Evolutionary conservation across 2,113 vertebrate species (phyloP).

Genomic region (Menidia beryllina): DNA sequence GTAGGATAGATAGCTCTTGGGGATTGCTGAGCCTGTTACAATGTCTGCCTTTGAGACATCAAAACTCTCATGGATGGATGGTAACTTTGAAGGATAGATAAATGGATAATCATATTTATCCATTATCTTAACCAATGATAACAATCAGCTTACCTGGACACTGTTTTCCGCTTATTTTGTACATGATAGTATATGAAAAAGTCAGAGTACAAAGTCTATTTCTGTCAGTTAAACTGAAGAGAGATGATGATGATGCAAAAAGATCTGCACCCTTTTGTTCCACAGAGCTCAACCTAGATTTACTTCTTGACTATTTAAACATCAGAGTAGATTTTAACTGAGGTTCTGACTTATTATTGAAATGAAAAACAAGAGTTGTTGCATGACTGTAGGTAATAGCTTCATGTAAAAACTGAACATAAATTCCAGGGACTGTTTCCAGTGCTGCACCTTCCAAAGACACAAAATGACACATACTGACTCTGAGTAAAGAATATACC

Average conservation of each 20-base stretch:
- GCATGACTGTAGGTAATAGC: too few relatives aligned
- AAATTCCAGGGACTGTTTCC: too few relatives aligned
- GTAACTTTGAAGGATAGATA: slow-evolving; percentile 11
- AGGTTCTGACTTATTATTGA: neutral
- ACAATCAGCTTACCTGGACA: too few relatives aligned
- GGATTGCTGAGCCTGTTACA: slow-evolving; percentile 44
- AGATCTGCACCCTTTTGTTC: too few relatives aligned
- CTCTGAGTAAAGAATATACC: neutral
- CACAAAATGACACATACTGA: too few relatives aligned
- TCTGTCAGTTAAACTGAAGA: neutral
- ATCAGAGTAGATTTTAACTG: slow-evolving; percentile 6
- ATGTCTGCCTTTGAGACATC: slow-evolving; percentile 49
- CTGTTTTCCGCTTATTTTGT: too few relatives aligned
- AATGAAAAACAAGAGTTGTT: neutral
- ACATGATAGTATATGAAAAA: neutral
- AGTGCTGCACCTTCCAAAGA: too few relatives aligned
- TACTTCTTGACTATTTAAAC: slow-evolving; percentile 12
- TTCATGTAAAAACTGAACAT: too few relatives aligned
- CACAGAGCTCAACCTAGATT: slow-evolving; percentile 18
- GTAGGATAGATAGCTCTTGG: slow-evolving; percentile 45
- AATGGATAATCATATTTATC: slow-evolving; percentile 13
- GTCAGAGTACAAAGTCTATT: neutral
- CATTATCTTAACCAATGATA: neutral
- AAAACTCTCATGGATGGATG: slow-evolving; percentile 35
- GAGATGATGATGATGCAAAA: neutral